A percentile compares a stretch with the other conserved stretches of the same genome.
phyloP scores from a whole-genome alignment of 1,140 invertebrate species.

The Drosophila tani region DNA sequence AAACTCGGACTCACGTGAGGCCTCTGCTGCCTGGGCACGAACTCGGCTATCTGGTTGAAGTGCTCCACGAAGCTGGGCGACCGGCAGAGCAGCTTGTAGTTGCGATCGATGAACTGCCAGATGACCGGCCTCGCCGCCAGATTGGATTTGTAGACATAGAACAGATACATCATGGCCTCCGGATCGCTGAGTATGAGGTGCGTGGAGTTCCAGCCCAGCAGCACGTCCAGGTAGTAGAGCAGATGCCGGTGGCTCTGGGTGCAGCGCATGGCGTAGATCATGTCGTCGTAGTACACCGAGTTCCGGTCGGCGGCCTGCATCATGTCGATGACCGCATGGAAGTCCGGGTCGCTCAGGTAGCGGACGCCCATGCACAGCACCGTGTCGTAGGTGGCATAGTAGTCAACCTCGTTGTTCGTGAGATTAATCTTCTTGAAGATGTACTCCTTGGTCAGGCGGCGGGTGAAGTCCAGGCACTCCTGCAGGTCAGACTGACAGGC shows the following conservation, averaged over 20 bases:
- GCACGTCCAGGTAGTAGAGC: conserved; percentile 55
- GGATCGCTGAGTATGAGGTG: conserved; percentile 54
- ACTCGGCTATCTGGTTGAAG: conserved; percentile 84
- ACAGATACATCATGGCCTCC: conserved; percentile 68
- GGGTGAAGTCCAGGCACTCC: conserved; percentile 68
- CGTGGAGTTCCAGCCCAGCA: conserved; percentile 66
- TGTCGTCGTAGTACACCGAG: conserved; percentile 58
- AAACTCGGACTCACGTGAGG: conserved; percentile 26
- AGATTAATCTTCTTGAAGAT: conserved; percentile 50
- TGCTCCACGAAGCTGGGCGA: conserved; percentile 57
- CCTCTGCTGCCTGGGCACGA: conserved; percentile 50
- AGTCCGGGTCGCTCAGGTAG: conserved; percentile 61
- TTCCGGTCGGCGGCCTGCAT: conserved; percentile 42
- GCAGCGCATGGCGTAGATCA: conserved; percentile 72
- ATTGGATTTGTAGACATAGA: conserved; percentile 67
- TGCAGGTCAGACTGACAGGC: conserved; percentile 66
- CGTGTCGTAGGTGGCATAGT: conserved; percentile 51
- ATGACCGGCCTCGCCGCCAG: conserved; percentile 48
- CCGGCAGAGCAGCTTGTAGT: conserved; percentile 60
- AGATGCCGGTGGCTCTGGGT: conserved; percentile 63
- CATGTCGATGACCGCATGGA: conserved; percentile 44
- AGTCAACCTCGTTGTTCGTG: conserved; percentile 26
- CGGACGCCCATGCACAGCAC: conserved; percentile 64
- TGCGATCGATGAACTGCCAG: conserved; percentile 67
- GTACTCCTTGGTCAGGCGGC: conserved; percentile 53